Evolutionary conservation across 2,888 invertebrate species (phyloP), one percentile per base, ranked within the genome.

Genomic region (Tetragnatha montana): DNA sequence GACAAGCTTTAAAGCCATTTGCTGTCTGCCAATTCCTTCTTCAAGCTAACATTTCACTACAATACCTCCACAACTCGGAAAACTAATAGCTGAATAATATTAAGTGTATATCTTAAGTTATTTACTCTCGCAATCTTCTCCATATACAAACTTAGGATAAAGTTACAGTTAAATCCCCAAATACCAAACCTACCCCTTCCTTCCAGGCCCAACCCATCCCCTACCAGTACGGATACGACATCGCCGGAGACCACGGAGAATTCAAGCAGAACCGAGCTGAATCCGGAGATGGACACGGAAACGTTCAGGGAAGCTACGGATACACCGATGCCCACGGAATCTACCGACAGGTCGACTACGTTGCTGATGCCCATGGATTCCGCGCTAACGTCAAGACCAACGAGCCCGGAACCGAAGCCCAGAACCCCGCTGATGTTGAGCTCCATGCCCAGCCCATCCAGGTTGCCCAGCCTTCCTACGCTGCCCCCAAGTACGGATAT

Each of bases 341-440:
- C 87, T 76, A 87, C 79, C 83, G 91, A 89, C 87, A 84, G 14
- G 91, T 91, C 51, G 89, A 91, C 78, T 91, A 91, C 87, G 89
- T 91, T 7, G 91, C 91, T 73, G 91, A 91, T 49, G 85, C 21
- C 2, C 89, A 91, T n/a, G 91, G 91, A 79, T 91, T 87, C 89
- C 73, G 91, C n/a, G 91, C 91, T 79, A 76, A 87, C n/a, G 87
- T 91, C 76, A 89, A 76, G 78, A 91, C 91, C 83, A 91, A 91
- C 81, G 91, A 91, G 74, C 91, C 91, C 6, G 89, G 89, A 89
- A 91, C 91, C 35, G 91, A 89, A 21, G 83, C 17, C 86, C 89
- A 89, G 50, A 89, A 19, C 89, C 91, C 91, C 35, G 91, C 91
- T 84, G 89, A 91, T 84, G 91, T 91, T 76, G 75, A 88, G 2